Percentiles rank a stretch among this genome's conserved stretches.
These are phyloP conservation scores for Mesoclemmys tuberculata DNA, from an alignment of 2,113 vertebrate genomes.

Conservation along the genomic window DNA sequence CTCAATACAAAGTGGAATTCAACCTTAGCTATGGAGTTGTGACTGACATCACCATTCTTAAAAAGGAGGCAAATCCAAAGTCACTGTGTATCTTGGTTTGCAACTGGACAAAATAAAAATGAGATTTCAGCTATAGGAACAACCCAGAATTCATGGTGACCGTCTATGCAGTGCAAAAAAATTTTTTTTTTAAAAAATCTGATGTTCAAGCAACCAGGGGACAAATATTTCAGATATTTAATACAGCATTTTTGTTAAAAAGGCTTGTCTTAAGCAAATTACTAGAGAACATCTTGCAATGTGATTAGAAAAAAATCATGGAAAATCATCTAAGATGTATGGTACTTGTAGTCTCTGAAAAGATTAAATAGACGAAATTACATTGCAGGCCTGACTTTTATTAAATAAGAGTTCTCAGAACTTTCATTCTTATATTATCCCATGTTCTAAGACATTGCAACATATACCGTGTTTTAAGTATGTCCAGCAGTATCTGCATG, in stretches of 20 bases:
- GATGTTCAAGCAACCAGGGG: not conserved
- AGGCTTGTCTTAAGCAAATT: not conserved
- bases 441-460: not conserved
- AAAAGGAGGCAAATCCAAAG: not conserved
- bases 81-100: not conserved
- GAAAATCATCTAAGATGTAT: no score
- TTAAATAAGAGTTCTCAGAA: no score
- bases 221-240: not conserved
- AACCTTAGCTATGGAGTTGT: no score
- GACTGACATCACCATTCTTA: no score
- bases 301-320: not conserved
- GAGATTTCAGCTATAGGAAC: accelerated
- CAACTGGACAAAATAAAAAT: not conserved
- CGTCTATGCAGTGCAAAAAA: not conserved
- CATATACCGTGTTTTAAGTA: not conserved
- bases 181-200: not conserved
- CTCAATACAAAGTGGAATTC: no score
- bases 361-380: not conserved
- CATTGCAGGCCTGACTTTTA: no score
- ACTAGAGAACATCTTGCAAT: not conserved
- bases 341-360: no score
- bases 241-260: not conserved
- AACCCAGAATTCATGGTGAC: not conserved
- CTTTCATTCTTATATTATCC: no score
- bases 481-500: not conserved